Percentiles rank a stretch among this genome's conserved stretches.
Conservation (phyloP, 2,797 vertebrate species). For the Enoplosus armatus region DNA sequence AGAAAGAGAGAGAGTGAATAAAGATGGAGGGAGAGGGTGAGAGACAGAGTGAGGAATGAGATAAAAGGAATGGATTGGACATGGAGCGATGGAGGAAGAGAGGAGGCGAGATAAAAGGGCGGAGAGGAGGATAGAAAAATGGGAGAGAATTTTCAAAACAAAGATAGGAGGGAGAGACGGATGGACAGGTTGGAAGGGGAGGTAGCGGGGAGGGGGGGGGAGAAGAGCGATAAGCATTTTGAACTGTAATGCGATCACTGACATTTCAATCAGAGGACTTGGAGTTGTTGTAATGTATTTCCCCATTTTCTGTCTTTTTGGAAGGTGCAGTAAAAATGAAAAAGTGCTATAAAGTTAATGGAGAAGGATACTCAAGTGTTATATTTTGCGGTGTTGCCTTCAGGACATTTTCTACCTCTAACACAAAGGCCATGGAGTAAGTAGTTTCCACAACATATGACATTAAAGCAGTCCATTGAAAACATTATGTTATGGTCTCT, state of each 20-base stretch:
- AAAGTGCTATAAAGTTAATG: constrained; percentile 37
- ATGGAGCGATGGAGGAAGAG: neutral
- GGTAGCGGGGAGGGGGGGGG: neutral
- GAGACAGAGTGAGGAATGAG: neutral
- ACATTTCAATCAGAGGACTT: constrained; percentile 36
- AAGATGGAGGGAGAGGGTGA: neutral
- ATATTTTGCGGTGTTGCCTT: neutral
- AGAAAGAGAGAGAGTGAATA: neutral
- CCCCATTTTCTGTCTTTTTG: neutral
- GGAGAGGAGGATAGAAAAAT: neutral
- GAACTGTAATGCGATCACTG: constrained; percentile 15
- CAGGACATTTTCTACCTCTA: neutral
- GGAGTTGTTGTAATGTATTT: neutral
- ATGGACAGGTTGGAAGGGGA: neutral
- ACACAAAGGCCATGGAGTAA: constrained; percentile 9
- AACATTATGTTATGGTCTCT: neutral
- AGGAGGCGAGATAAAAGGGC: neutral
- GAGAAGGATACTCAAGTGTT: constrained; percentile 28
- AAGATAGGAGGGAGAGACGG: neutral
- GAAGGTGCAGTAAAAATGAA: constrained; percentile 21
- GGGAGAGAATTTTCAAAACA: neutral
- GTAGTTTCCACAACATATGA: constrained; percentile 8
- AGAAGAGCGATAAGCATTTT: neutral
- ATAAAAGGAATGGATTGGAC: neutral
- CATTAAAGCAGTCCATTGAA: constrained; percentile 3